Base-by-base conservation (phyloP, 2,888 invertebrate genomes). In the Acanthosepion lycidas region DNA sequence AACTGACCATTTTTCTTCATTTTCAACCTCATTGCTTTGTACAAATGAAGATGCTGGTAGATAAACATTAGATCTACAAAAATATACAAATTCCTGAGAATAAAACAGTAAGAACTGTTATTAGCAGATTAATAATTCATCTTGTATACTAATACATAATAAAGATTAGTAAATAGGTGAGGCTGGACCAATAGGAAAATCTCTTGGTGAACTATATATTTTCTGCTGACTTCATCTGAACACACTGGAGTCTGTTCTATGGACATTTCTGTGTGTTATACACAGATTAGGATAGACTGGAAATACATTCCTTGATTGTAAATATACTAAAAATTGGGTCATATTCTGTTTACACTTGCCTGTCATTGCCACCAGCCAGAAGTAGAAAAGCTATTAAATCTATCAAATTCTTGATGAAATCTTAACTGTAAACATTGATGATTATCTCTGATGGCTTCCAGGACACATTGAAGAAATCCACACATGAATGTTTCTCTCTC, bases 371-470 rank as follows among this genome's bases (percentile, higher is more conserved):
- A n/a, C n/a, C 33, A 18, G 78, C 4, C n/a, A 78, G 78, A 15
- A 78, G 15, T 12, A n/a, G n/a, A 78, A 78, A 78, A 78, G 28
- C 78, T 78, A 78, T 78, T 78, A 78, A 78, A 78, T 78, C 78
- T 33, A 78, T 78, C n/a, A 78, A 78, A 78, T 78, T 78, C 78
- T 78, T 78, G 78, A 78, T 78, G 78, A 78, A 78, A 78, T n/a
- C n/a, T 33, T 78, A 78, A 78, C 78, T 78, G 78, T 78, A 78
- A 78, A 78, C 78, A 78, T 78, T 78, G n/a, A 33, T 78, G 78
- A 78, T 33, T 12, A 78, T n/a, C n/a, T 78, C 78, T 78, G n/a
- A 78, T 78, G 12, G n/a, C 18, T n/a, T 12, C 12, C 78, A 78
- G 78, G 33, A 78, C n/a, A 78, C 18, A 33, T 78, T 78, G 8